Conservation (phyloP, 2,113 vertebrate species). For the Cynoglossus semilaevis region DNA sequence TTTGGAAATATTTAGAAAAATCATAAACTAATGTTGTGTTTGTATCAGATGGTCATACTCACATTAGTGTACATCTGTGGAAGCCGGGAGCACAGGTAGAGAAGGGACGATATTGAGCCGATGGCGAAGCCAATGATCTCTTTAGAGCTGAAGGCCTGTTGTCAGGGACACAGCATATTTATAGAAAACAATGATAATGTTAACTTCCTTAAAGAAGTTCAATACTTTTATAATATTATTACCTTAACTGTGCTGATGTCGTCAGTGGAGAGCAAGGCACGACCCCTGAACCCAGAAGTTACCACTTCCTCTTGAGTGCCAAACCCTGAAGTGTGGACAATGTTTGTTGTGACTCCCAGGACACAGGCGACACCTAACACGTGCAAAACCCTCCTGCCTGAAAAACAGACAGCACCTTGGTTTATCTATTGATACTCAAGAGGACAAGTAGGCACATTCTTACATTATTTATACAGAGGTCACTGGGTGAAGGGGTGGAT, state of each 20-base stretch:
- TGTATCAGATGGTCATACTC: slow-evolving; percentile 55
- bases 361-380: slow-evolving; percentile 68
- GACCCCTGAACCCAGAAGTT: slow-evolving; percentile 57
- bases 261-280: slow-evolving; percentile 72
- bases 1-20: too few relatives aligned
- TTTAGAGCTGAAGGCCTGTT: slow-evolving; percentile 80
- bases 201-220: too few relatives aligned
- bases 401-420: slow-evolving; percentile 6
- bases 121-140: slow-evolving; percentile 86
- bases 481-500: not conserved
- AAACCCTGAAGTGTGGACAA: slow-evolving; percentile 29
- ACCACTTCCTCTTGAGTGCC: not conserved
- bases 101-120: slow-evolving; percentile 85
- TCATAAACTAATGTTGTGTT: not conserved
- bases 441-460: slow-evolving; percentile 17
- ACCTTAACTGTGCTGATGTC: slow-evolving; percentile 59
- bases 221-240: slow-evolving; percentile 6
- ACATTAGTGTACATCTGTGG: slow-evolving; percentile 94
- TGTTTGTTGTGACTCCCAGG: slow-evolving; percentile 59
- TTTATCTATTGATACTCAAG: slow-evolving; percentile 4
- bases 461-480: slow-evolving; percentile 13
- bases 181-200: too few relatives aligned
- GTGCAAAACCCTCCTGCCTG: slow-evolving; percentile 67
- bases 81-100: slow-evolving; percentile 88
- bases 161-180: slow-evolving; percentile 4